These are phyloP conservation scores for Drosophila sproati DNA, from an alignment of 1,140 invertebrate species.

Conservation along the genomic window DNA sequence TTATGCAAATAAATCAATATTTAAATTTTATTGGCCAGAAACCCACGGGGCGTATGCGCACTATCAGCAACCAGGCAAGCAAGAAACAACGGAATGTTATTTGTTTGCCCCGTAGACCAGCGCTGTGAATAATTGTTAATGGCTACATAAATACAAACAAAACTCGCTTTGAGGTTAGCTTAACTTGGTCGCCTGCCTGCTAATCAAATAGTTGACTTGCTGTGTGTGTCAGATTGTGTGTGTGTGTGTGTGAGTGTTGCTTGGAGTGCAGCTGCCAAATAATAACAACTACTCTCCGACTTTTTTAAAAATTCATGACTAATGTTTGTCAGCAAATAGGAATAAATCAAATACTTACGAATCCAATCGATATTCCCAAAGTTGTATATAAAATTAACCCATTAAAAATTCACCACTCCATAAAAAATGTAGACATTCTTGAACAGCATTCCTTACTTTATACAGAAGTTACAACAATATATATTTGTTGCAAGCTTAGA, in stretches of 20 bases:
- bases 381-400: too few relatives aligned
- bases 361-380: too few relatives aligned
- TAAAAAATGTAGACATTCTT: too few relatives aligned
- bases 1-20: constrained; percentile 69
- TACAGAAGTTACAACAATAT: too few relatives aligned
- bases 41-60: constrained; percentile 62
- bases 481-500: too few relatives aligned
- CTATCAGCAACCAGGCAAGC: constrained; percentile 48
- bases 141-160: constrained; percentile 53
- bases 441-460: too few relatives aligned
- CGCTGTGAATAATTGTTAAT: constrained; percentile 74
- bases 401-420: too few relatives aligned
- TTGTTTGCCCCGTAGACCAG: not conserved
- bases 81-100: constrained; percentile 23
- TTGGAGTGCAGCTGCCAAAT: not conserved
- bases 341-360: too few relatives aligned
- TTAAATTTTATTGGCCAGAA: constrained; percentile 66
- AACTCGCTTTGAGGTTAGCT: constrained; percentile 28
- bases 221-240: constrained; percentile 1
- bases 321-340: too few relatives aligned
- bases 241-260: constrained; percentile 2
- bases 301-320: too few relatives aligned
- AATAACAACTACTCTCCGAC: too few relatives aligned
- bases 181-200: constrained; percentile 47
- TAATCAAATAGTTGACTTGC: constrained; percentile 60